Evolutionary conservation across 2,113 vertebrate species (phyloP), one percentile per base, ranked within the genome.

Genomic region (Corvus cornix): DNA sequence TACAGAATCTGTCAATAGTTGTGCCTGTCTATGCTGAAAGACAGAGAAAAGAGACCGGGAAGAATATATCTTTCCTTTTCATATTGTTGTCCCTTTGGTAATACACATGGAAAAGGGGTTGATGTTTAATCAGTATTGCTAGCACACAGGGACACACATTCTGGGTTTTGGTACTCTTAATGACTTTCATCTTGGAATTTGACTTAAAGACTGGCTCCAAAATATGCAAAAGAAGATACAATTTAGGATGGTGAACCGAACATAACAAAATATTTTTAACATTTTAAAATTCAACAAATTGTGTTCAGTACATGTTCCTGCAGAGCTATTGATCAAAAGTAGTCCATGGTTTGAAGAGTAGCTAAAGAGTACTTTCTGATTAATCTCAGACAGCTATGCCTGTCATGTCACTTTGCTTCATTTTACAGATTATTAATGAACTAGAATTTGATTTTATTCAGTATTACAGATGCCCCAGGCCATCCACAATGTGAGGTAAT

Each of bases 101-200:
- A 87, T 31, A 68, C 15, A 31, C 1, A 26, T 26, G 11, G 12
- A 82, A 56, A 93, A 46, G 2, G 44, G 8, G 3, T 67, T 81
- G 37, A 77, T n/a, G 2, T 60, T 80, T 88, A 75, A 81, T 53
- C 31, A 51, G 53, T 80, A 44, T 48, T 70, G 39, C 31, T 66
- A 88, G 8, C 31, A 69, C 37, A 62, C 18, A 79, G 31, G 7
- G 17, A 58, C 7, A 64, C 20, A 46, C 12, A 17, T 66, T 58
- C 0, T 1, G 6, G 53, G 78, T 6, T 13, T 70, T 49, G 13
- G 6, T 46, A 21, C 0, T 0, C 10, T 74, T 88, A 62, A 23
- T 37, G 23, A 51, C 14, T 66, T 89, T 41, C 23, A 48, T 77
- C 67, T 75, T 68, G 66, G 37, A 91, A 72, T 55, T 17, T 44